phyloP scores from a whole-genome alignment of 2,113 vertebrate genomes.

The Semnornis frantzii region DNA sequence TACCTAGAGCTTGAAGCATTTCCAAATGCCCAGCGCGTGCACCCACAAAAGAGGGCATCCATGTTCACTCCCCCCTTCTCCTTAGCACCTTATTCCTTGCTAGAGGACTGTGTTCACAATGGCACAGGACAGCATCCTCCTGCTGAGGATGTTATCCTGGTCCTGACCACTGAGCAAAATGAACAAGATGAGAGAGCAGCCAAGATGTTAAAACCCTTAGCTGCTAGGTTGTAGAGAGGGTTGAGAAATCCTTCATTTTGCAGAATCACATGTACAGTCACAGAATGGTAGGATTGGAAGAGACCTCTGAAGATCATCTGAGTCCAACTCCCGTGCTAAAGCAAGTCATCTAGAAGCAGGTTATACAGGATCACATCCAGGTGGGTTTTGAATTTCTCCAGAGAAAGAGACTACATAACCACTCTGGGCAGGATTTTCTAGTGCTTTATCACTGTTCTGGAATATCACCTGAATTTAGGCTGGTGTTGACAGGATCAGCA shows the following conservation, averaged over 20 bases:
- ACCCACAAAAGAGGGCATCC: rapidly evolving
- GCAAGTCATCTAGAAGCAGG: neutral
- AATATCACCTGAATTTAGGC: neutral
- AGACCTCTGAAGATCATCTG: neutral
- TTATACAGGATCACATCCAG: neutral
- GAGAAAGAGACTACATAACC: neutral
- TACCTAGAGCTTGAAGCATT: neutral
- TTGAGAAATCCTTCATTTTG: neutral
- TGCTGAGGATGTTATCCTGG: neutral
- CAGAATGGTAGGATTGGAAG: neutral
- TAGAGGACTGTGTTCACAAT: neutral
- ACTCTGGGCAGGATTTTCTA: neutral
- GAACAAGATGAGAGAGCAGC: neutral
- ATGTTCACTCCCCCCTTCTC: neutral
- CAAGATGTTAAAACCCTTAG: neutral
- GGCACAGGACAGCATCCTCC: neutral
- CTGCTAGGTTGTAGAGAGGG: neutral
- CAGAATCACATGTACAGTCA: neutral
- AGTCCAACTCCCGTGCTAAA: neutral
- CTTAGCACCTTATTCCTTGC: neutral
- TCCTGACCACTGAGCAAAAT: neutral
- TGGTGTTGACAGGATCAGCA: neutral
- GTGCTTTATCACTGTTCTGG: neutral
- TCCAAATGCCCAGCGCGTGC: neutral
- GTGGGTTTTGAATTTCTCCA: neutral